These are phyloP conservation scores for Cyrtodaria siliqua DNA, from an alignment of 2,888 invertebrate species.

Conservation along the genomic window DNA sequence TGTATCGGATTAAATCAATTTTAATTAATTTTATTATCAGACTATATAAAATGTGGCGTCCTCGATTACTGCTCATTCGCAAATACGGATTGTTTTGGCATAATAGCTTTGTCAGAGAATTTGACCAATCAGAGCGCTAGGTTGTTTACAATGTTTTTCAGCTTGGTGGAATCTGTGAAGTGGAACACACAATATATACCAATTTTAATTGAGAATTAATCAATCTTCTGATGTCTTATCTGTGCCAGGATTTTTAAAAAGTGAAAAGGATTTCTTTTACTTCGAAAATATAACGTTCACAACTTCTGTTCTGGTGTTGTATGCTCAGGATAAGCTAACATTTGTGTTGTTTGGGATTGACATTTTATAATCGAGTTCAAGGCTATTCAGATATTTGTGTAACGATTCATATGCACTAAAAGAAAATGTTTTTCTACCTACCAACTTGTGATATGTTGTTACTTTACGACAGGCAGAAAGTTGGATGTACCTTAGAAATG, in stretches of 20 bases:
- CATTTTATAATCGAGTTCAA: slow-evolving; percentile 44
- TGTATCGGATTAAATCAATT: too few relatives aligned
- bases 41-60: slow-evolving; percentile 37
- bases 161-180: slow-evolving; percentile 2
- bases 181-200: not conserved
- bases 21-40: too few relatives aligned
- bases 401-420: slow-evolving; percentile 4
- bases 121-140: slow-evolving; percentile 42
- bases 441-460: too few relatives aligned
- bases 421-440: too few relatives aligned
- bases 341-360: slow-evolving; percentile 34
- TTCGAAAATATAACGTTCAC: too few relatives aligned
- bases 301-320: too few relatives aligned
- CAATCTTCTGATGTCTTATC: not conserved
- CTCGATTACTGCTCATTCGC: slow-evolving; percentile 39
- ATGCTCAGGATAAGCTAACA: too few relatives aligned
- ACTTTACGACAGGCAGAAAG: too few relatives aligned
- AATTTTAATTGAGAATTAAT: slow-evolving; percentile 4
- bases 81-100: slow-evolving; percentile 54
- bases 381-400: slow-evolving; percentile 28
- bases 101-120: slow-evolving; percentile 51
- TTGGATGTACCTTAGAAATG: too few relatives aligned
- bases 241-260: not conserved
- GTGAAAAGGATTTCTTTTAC: too few relatives aligned
- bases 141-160: slow-evolving; percentile 29